phyloP scores from a whole-genome alignment of 1,140 invertebrate species.

The Micrasema minimum region DNA sequence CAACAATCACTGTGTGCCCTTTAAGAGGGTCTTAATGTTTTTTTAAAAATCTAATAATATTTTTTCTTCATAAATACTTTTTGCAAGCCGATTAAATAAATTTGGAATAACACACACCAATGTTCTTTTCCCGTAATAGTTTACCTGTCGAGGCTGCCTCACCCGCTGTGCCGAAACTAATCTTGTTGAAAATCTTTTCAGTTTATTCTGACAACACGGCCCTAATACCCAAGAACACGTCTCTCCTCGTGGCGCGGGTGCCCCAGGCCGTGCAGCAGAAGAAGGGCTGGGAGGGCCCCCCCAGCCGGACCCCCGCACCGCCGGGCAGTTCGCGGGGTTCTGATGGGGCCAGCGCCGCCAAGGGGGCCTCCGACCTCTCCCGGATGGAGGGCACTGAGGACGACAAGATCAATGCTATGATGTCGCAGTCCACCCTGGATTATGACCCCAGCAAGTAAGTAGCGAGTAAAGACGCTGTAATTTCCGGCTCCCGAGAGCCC shows the following conservation, averaged over 20 bases:
- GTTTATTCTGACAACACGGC: slow-evolving; percentile 91
- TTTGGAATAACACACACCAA: no score
- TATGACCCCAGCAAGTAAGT: slow-evolving; percentile 96
- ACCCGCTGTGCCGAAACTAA: no score
- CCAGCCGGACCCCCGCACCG: slow-evolving; percentile 50
- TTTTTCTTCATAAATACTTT: no score
- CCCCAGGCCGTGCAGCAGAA: slow-evolving; percentile 82
- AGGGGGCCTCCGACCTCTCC: slow-evolving; percentile 81
- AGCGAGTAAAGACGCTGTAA: no score
- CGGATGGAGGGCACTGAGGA: slow-evolving; percentile 93
- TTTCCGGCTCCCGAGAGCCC: no score
- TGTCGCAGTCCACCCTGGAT: slow-evolving; percentile 94
- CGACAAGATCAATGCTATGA: slow-evolving; percentile 97
- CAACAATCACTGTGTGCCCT: no score
- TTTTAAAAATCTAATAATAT: no score
- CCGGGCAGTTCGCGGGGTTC: slow-evolving; percentile 56
- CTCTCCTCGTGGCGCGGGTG: slow-evolving; percentile 92
- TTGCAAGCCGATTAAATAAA: no score
- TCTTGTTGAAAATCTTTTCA: no score
- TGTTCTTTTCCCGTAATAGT: no score
- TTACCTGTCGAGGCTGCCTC: no score
- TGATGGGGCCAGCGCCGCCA: slow-evolving; percentile 67
- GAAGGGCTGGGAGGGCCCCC: slow-evolving; percentile 75
- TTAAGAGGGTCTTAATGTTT: no score
- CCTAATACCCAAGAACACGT: slow-evolving; percentile 96